phyloP scores from a whole-genome alignment of 2,888 invertebrate species.

The Mythimna vitellina region DNA sequence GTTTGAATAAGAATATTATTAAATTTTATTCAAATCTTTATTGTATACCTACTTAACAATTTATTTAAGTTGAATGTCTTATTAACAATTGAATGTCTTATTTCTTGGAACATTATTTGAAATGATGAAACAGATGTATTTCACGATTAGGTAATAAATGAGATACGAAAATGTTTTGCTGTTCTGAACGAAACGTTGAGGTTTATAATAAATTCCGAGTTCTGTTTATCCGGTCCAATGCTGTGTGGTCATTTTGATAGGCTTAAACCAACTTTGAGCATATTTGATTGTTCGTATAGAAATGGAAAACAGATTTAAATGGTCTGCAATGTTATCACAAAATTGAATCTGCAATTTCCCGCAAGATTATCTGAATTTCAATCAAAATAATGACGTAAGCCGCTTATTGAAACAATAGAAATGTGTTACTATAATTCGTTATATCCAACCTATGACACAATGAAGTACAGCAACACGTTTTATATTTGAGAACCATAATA shows the following conservation, averaged over 20 bases:
- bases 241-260: constrained; percentile 13
- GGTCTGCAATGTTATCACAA: neutral
- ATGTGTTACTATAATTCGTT: too few relatives aligned
- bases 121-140: neutral
- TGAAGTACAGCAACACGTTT: neutral
- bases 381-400: neutral
- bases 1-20: neutral
- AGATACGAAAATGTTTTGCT: neutral
- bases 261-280: constrained; percentile 18
- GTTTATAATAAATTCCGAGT: constrained; percentile 16
- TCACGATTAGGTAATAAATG: constrained; percentile 7
- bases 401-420: neutral
- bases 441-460: neutral
- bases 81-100: constrained; percentile 13
- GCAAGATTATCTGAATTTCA: neutral
- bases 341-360: neutral
- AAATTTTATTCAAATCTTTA: neutral
- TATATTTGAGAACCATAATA: too few relatives aligned
- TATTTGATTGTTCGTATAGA: constrained; percentile 24
- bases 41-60: neutral
- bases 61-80: neutral
- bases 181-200: neutral
- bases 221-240: neutral
- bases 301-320: constrained; percentile 8
- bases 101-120: neutral